These are phyloP conservation scores for Amphipyra tragopoginis DNA, from an alignment of 2,888 invertebrate genomes.

Conservation along the genomic window DNA sequence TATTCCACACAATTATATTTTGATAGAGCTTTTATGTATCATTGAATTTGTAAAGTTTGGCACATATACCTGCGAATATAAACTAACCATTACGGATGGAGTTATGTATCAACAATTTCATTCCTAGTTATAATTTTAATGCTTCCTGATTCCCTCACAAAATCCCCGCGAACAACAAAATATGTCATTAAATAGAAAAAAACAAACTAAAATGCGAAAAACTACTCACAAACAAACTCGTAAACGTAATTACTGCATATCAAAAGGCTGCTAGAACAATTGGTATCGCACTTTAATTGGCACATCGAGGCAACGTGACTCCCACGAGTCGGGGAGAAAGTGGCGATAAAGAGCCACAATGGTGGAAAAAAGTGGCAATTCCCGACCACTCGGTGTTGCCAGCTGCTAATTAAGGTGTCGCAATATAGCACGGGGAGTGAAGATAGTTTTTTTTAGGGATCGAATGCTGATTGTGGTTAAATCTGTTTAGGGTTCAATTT, in stretches of 20 bases:
- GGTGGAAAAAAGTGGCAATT: constrained; percentile 78
- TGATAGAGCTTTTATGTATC: too few relatives aligned
- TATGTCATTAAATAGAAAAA: background rate
- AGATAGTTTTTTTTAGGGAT: constrained; percentile 62
- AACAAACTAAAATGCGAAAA: constrained; percentile 14
- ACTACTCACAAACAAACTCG: constrained; percentile 33
- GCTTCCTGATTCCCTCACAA: background rate
- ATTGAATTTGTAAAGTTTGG: too few relatives aligned
- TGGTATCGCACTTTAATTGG: constrained; percentile 71
- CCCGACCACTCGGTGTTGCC: constrained; percentile 72
- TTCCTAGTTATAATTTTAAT: too few relatives aligned
- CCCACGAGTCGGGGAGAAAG: constrained; percentile 68
- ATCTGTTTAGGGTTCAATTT: too few relatives aligned
- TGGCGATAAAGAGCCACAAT: constrained; percentile 71
- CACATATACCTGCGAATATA: too few relatives aligned
- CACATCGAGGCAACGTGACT: constrained; percentile 69
- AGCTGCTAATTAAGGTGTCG: constrained; percentile 80
- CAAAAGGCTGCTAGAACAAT: constrained; percentile 55
- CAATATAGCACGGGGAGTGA: constrained; percentile 63
- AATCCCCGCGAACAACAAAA: background rate
- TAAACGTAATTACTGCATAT: constrained; percentile 61
- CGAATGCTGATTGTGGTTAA: constrained; percentile 31
- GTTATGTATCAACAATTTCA: too few relatives aligned
- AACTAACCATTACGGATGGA: too few relatives aligned
- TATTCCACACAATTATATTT: too few relatives aligned